A percentile compares a stretch with the other conserved stretches of the same genome.
Evolutionary conservation across 30 jellyfish, hydroid and myxozoan genomes (phyloP).

Genomic region (Pseudorhiza aurosa): DNA sequence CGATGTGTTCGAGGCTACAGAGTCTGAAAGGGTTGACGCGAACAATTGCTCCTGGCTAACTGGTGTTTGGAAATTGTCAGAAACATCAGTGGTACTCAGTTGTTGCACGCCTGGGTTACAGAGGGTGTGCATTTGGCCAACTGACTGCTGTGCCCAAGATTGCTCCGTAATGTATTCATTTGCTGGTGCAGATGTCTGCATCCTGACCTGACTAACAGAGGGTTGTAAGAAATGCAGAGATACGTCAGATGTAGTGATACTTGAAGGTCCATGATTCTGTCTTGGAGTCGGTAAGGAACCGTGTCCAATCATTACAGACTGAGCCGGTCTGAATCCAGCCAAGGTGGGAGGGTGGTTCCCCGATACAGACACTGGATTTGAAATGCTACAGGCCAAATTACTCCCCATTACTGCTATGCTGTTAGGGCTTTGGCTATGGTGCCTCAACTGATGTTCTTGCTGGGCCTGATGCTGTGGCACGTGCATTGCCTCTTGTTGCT

Average conservation of each 20-base stretch:
- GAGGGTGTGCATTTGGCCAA: background rate
- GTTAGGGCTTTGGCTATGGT: background rate
- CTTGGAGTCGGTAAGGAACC: background rate
- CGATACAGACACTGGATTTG: background rate
- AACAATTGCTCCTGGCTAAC: background rate
- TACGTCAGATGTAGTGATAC: background rate
- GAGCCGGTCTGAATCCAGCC: background rate
- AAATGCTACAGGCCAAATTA: background rate
- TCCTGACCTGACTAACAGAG: background rate
- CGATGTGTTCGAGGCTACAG: background rate
- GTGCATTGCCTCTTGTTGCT: background rate
- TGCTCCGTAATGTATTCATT: background rate
- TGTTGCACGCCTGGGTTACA: background rate
- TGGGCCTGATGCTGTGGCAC: background rate
- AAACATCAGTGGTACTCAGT: background rate
- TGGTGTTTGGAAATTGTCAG: background rate
- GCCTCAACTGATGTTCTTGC: background rate
- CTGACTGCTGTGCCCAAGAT: constrained; percentile 5
- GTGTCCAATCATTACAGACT: background rate
- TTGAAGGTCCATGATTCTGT: background rate
- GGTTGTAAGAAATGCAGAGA: background rate
- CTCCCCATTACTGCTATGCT: background rate
- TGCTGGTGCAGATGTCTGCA: background rate
- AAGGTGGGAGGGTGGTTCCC: background rate
- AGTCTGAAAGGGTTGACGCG: background rate